Base-by-base conservation (phyloP, 2,888 invertebrate genomes). In the Plemyria rubiginata region DNA sequence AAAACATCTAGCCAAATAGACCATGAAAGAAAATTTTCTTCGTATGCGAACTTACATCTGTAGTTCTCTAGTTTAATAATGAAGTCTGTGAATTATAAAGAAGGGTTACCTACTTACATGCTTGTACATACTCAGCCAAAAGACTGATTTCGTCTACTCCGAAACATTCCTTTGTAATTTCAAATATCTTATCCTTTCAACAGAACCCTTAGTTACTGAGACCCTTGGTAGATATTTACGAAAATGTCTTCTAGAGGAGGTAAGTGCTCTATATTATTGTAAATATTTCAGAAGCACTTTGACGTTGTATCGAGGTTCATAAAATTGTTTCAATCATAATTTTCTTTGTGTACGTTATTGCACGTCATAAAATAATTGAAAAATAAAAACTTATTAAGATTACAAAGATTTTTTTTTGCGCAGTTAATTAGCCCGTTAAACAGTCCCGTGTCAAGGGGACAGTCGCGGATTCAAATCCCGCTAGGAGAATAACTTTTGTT, bases 61-160 rank as follows among this genome's bases (percentile, higher is more conserved):
- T n/a, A n/a, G 60, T 56, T 62, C 49, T 59, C 58, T 60, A 66
- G 66, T 62, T 66, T 57, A 67, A 56, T 62, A 66, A 67, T 65
- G 64, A 61, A 70, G 50, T 65, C 56, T 51, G 62, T 74, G 66
- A 77, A 78, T 78, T 71, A 76, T 74, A 77, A 71, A 73, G 71
- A 71, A 73, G 73, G 74, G 71, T 68, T 45, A 16, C 45, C 45
- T 61, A 60, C 59, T 71, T 66, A 76, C 78, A 78, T 78, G 75
- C 77, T 67, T 67, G 67, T 73, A 76, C 75, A 77, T 74, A 72
- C 69, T 72, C 72, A 74, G 74, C 65, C 68, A 60, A 68, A 65
- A 59, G 62, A 66, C 72, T 73, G 76, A 75, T 77, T 77, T 74
- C 77, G 65, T 66, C 74, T 78, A 76, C 76, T 80, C 78, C 76